phyloP scores from a whole-genome alignment of 2,113 vertebrate species.

The Chloropsis cyanopogon region DNA sequence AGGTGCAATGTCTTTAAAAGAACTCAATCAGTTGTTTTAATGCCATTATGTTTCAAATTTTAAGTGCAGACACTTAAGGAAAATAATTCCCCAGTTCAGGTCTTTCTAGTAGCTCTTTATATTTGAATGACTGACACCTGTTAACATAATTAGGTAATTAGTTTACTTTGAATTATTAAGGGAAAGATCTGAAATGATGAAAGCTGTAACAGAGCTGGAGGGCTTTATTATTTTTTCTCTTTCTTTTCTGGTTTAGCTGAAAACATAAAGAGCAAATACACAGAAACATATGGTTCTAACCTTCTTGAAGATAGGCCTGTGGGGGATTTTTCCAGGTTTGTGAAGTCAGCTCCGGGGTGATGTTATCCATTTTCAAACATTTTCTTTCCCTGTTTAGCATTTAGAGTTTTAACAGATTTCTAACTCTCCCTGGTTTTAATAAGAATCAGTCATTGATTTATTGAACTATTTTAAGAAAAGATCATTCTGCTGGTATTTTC shows the following conservation, averaged over 20 bases:
- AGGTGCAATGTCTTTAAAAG: constrained; percentile 32
- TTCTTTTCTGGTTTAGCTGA: constrained; percentile 45
- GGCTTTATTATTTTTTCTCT: constrained; percentile 31
- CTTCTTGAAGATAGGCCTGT: constrained; percentile 34
- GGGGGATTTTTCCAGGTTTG: constrained; percentile 39
- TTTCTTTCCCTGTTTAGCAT: constrained; percentile 50
- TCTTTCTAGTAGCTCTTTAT: constrained; percentile 35
- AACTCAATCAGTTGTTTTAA: constrained; percentile 5
- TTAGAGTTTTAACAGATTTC: constrained; percentile 21
- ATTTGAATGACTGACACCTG: constrained; percentile 51
- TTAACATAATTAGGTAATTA: constrained; percentile 61
- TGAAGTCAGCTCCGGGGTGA: constrained; percentile 46
- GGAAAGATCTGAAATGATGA: constrained; percentile 30
- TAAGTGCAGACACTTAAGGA: constrained; percentile 28
- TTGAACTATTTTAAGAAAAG: neutral
- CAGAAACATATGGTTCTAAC: constrained; percentile 62
- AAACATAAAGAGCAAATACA: constrained; percentile 39
- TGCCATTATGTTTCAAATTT: constrained; percentile 29
- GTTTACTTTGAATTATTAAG: constrained; percentile 62
- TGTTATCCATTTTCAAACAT: constrained; percentile 51
- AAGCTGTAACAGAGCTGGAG: constrained; percentile 36
- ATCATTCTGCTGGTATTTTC: neutral
- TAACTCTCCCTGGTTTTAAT: neutral
- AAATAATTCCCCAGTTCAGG: constrained; percentile 36
- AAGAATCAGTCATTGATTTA: neutral